These are phyloP conservation scores for Lacerta bilineata DNA, from an alignment of 2,797 vertebrate species.

Conservation along the genomic window DNA sequence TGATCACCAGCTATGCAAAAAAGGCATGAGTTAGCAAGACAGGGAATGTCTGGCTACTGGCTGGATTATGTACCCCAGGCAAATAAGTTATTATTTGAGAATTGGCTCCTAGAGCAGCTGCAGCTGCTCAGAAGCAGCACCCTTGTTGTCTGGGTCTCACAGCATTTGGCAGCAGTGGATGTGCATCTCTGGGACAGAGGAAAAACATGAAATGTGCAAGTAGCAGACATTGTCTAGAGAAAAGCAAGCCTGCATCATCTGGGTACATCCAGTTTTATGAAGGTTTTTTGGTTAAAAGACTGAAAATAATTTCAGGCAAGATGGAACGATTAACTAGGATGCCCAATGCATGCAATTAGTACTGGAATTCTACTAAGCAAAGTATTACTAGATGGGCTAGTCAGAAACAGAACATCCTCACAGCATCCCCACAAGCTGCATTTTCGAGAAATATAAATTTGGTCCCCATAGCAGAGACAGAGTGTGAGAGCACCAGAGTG, in stretches of 20 bases:
- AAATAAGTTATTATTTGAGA: constrained; percentile 38
- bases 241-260: background rate
- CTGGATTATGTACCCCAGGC: constrained; percentile 39
- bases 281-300: background rate
- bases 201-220: background rate
- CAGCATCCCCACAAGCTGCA: background rate
- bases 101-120: background rate
- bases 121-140: background rate
- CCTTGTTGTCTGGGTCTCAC: background rate
- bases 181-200: background rate
- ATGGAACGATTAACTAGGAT: background rate
- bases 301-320: background rate
- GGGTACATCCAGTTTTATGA: background rate
- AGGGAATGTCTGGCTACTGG: constrained; percentile 50
- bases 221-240: background rate
- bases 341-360: background rate
- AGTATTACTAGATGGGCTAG: background rate
- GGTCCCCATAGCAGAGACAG: background rate
- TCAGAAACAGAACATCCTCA: background rate
- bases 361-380: background rate
- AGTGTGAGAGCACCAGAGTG: background rate
- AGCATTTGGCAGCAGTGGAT: background rate
- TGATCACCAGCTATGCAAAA: constrained; percentile 60
- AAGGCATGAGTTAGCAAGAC: constrained; percentile 76
- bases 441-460: background rate